phyloP scores from a whole-genome alignment of 2,888 invertebrate genomes.

The Apotomis turbidana region DNA sequence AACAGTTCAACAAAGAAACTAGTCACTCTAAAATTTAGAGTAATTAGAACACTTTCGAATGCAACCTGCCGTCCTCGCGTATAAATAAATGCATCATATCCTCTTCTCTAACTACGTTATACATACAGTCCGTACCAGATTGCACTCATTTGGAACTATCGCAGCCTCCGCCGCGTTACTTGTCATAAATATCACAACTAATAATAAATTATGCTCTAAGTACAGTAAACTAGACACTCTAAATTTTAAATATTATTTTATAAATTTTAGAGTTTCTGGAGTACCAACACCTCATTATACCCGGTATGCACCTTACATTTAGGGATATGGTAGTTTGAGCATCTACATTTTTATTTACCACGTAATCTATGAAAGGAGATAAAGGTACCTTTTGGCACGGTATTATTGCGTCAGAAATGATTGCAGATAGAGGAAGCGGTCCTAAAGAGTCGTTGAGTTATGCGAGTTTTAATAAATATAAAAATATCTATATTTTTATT shows the following conservation, averaged over 20 bases:
- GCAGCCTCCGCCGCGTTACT: conserved; percentile 57
- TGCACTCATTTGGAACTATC: conserved; percentile 74
- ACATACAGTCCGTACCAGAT: conserved; percentile 70
- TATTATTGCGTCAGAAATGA: conserved; percentile 30
- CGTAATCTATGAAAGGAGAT: conserved; percentile 36
- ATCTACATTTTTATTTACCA: conserved; percentile 53
- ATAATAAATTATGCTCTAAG: conserved; percentile 64
- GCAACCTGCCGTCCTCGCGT: conserved; percentile 55
- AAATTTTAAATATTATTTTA: conserved; percentile 20
- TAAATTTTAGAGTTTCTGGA: conserved; percentile 32
- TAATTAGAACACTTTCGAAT: conserved; percentile 33
- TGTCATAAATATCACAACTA: conserved; percentile 77
- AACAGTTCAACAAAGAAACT: conserved; percentile 10
- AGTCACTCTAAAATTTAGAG: conserved; percentile 24
- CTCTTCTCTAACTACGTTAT: conserved; percentile 80
- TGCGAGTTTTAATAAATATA: conserved; percentile 37
- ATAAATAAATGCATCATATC: conserved; percentile 79
- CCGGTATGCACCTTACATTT: conserved; percentile 69
- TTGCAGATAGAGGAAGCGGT: conserved; percentile 23
- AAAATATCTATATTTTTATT: conserved; percentile 41
- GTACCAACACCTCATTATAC: conserved; percentile 51
- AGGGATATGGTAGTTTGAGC: conserved; percentile 75
- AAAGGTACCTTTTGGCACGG: conserved; percentile 30
- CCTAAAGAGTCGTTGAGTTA: conserved; percentile 32
- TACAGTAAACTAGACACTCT: conserved; percentile 35